Percentiles rank a stretch among this genome's conserved stretches.
Conservation (phyloP, 2,113 vertebrate genomes). For the Microtus pennsylvanicus region DNA sequence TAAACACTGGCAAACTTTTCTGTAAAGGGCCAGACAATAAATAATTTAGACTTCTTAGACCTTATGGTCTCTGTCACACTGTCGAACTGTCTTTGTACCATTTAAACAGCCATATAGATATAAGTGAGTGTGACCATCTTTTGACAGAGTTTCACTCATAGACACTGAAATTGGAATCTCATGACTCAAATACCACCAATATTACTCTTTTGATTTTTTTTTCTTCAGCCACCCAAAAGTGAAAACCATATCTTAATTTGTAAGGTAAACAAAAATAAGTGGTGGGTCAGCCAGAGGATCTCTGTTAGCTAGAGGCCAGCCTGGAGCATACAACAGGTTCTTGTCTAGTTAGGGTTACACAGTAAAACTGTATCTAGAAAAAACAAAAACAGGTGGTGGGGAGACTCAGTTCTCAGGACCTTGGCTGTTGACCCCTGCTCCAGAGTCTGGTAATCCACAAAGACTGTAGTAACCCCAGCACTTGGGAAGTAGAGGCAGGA, state of each 20-base stretch:
- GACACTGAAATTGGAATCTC: constrained; percentile 13
- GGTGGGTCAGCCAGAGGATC: neutral
- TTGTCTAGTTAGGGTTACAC: no score
- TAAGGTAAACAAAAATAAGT: neutral
- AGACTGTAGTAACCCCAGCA: neutral
- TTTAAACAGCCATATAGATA: neutral
- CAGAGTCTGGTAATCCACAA: neutral
- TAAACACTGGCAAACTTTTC: neutral
- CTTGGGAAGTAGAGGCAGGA: neutral
- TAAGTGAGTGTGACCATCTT: neutral
- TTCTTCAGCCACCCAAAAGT: constrained; percentile 45
- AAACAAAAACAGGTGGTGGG: neutral
- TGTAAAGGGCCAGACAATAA: neutral
- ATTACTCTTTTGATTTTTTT: constrained; percentile 4
- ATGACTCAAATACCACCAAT: neutral
- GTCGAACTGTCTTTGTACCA: neutral
- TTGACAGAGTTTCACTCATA: neutral
- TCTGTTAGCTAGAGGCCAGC: neutral
- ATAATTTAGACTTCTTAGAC: constrained; percentile 34
- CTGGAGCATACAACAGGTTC: neutral
- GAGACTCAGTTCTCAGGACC: neutral
- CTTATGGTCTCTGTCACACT: neutral
- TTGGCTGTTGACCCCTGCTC: neutral
- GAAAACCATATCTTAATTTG: neutral
- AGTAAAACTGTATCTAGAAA: neutral